Percentiles rank a stretch among this genome's conserved stretches.
These are phyloP conservation scores for Platerodrilus igneus DNA, from an alignment of 2,888 invertebrate species.

Conservation along the genomic window DNA sequence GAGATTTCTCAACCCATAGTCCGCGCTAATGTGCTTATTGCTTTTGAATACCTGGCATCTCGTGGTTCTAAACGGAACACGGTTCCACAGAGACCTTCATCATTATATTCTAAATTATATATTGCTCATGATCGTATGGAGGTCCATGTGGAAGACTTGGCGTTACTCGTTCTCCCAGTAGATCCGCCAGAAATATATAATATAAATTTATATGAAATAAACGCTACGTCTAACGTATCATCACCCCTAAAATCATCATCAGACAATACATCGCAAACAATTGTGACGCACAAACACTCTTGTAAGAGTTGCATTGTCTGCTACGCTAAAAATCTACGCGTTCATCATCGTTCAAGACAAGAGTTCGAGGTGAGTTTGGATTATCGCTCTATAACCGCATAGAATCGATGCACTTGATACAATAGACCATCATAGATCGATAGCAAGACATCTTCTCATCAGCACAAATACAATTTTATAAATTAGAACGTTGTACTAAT, in stretches of 20 bases:
- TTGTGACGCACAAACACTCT: too few species aligned
- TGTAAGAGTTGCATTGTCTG: too few species aligned
- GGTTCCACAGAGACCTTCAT: slow-evolving; percentile 34
- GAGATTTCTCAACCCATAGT: slow-evolving; percentile 25
- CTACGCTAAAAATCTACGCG: slow-evolving; percentile 18
- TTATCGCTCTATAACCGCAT: too few species aligned
- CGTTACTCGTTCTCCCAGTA: slow-evolving; percentile 48
- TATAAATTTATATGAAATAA: slow-evolving; percentile 47
- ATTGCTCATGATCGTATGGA: too few species aligned
- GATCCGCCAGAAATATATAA: slow-evolving; percentile 36
- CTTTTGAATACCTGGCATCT: slow-evolving; percentile 52
- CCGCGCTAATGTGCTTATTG: slow-evolving; percentile 49
- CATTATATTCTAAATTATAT: too few species aligned
- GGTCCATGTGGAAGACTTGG: too few species aligned
- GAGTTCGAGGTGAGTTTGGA: slow-evolving; percentile 23
- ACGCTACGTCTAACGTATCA: slow-evolving; percentile 34
- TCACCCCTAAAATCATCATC: slow-evolving; percentile 27
- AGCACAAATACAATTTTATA: too few species aligned
- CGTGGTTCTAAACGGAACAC: slow-evolving; percentile 40
- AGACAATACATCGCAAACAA: too few species aligned
- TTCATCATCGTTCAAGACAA: slow-evolving; percentile 23
- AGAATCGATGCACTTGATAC: too few species aligned
- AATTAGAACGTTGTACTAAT: too few species aligned
- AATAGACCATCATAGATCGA: too few species aligned
- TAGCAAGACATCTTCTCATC: too few species aligned